Evolutionary conservation across 2,888 invertebrate species (phyloP), one percentile per base, ranked within the genome.

Genomic region (Branchipolynoe longqiensis): DNA sequence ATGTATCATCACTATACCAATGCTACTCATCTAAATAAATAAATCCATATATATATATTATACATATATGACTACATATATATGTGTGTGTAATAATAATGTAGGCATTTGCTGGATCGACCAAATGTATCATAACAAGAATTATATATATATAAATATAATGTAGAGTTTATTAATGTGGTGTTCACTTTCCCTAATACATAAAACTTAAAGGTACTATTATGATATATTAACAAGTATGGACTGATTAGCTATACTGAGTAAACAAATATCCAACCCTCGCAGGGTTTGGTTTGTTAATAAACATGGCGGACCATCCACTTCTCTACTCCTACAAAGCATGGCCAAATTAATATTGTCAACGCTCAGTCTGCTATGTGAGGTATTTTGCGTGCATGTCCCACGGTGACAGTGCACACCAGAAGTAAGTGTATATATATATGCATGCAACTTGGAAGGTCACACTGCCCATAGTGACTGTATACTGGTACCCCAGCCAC

Each of bases 41-140:
- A 85, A 28, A 74, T 78, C 33, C 28, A 78, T 78, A 85, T 22
- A 81, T 59, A 81, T 59, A 85, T 78, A 85, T 41, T 78, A 85
- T 2, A 85, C 54, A 81, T 41, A 81, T 81, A 78, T 69, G 3
- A 36, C 14, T 0, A 69, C 38, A 33, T 69, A 38, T 33, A 69
- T 14, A 69, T 36, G 38, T 36, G n/a, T n/a, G n/a, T n/a, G n/a
- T n/a, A n/a, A n/a, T n/a, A n/a, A 69, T 36, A 69, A 69, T 36
- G 69, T 36, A 69, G 36, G 38, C 36, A 69, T 69, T 69, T 69
- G 69, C 69, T 69, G 69, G 69, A 36, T 69, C 69, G 38, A 69
- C 69, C 28, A 38, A 58, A 78, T 78, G 48, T 85, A 58, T 81
- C 64, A 64, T 62, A n/a, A n/a, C n/a, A n/a, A n/a, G n/a, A n/a